Percentiles rank a stretch among this genome's conserved stretches.
These are phyloP conservation scores for Erebia palarica DNA, from an alignment of 2,888 invertebrate species.

Conservation along the genomic window DNA sequence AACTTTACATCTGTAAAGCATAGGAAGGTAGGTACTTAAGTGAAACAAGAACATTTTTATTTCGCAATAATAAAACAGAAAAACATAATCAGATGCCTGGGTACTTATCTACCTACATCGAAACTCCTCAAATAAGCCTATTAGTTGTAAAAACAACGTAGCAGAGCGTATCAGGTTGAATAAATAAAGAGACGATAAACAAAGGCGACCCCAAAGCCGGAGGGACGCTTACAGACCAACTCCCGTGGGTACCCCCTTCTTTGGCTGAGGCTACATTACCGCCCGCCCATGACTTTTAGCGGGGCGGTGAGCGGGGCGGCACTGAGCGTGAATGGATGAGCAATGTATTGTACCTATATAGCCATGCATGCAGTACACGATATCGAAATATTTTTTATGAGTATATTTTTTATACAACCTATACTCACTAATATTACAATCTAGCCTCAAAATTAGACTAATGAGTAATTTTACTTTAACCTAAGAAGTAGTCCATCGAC, in stretches of 20 bases:
- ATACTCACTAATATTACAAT: no score
- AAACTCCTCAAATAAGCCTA: conserved; percentile 47
- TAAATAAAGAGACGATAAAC: conserved; percentile 71
- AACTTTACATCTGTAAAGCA: no score
- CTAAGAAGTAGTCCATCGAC: no score
- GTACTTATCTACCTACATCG: conserved; percentile 8
- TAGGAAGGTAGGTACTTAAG: neutral
- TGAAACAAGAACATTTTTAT: neutral
- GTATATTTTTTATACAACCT: no score
- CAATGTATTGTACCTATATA: no score
- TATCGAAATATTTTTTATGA: no score
- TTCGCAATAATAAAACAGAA: conserved; percentile 14
- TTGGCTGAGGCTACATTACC: neutral
- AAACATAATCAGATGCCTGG: neutral
- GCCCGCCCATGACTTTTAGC: neutral
- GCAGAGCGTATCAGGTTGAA: conserved; percentile 59
- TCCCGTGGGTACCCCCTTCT: conserved; percentile 51
- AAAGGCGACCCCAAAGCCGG: conserved; percentile 62
- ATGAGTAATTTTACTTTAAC: no score
- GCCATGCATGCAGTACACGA: neutral
- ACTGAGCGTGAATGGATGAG: neutral
- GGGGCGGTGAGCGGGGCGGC: neutral
- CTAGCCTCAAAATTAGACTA: no score
- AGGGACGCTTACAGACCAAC: conserved; percentile 50
- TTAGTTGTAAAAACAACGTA: conserved; percentile 43